These are phyloP conservation scores for Falcaria lacertinaria DNA, from an alignment of 2,888 invertebrate species.

Conservation along the genomic window DNA sequence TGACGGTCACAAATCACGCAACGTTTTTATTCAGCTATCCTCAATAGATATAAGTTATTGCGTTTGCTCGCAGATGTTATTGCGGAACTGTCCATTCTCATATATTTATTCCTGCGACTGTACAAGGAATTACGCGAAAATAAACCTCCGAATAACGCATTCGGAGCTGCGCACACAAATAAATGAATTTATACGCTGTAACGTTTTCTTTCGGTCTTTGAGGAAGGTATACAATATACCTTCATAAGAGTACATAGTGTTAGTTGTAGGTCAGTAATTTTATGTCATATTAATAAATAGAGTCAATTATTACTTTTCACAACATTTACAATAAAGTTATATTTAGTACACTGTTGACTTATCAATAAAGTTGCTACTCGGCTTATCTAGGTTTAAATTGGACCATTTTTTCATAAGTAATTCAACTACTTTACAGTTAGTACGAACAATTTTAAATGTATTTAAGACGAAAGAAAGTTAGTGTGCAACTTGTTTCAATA, in stretches of 20 bases:
- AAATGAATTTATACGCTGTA: not conserved
- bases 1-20: not conserved
- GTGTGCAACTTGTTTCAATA: too few relatives aligned
- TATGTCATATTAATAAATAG: too few relatives aligned
- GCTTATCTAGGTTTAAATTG: too few relatives aligned
- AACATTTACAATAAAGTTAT: too few relatives aligned
- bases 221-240: not conserved
- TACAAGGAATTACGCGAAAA: not conserved
- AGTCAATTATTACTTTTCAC: too few relatives aligned
- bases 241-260: not conserved
- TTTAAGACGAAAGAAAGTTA: too few relatives aligned
- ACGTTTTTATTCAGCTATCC: not conserved
- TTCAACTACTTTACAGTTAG: too few relatives aligned
- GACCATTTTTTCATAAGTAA: too few relatives aligned
- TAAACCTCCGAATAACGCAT: not conserved
- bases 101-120: not conserved
- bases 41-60: not conserved
- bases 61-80: not conserved
- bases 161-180: not conserved
- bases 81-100: not conserved
- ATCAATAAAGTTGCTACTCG: too few relatives aligned
- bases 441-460: too few relatives aligned
- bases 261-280: too few relatives aligned
- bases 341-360: too few relatives aligned
- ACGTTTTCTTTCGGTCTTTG: not conserved